Evolutionary conservation across 1,140 invertebrate species (phyloP), one percentile per base, ranked within the genome.

Genomic region (Saccostrea cuccullata): DNA sequence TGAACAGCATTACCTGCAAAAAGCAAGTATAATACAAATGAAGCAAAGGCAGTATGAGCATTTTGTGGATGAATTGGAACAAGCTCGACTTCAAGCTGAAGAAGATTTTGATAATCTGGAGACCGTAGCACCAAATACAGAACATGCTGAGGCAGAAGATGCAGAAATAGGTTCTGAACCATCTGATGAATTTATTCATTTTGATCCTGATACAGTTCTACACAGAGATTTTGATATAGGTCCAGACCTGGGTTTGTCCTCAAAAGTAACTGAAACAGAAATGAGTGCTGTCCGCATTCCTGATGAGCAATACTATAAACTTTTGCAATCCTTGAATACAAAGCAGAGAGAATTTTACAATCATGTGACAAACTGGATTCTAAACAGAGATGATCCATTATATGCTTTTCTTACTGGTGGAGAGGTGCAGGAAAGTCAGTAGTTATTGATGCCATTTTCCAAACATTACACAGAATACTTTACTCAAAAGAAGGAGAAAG

Each of bases 381-480:
- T 55, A 73, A n/a, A 55, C 30, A 67, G 82, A 67, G 55, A 87
- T 58, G 85, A 90, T 56, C 82, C 85, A 84, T 56, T 90, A 20
- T 87, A 85, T 86, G 58, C 55, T 36, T 90, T 91, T 64, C 70
- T 87, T 12, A 85, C 87, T 82, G 90, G 90, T 55, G 90, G 90
- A 82, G 90, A 58, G 90, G 88, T 82, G 87, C 87, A 40, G 90
- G 87, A 67, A 89, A 91, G 85, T 88, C 86, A 60, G 88, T 88
- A 3, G 84, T 90, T 0, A 89, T 89, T 36, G 77, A 55, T 30
- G 86, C 90, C 40, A 23, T 89, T 40, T 89, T 83, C 30, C 30
- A 36, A 36, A 36, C 30, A 36, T 36, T 36, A 36, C 30, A 36
- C 30, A 36, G 30, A 36, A 84, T 73, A 20, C 87, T 87, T 5